Evolutionary conservation across 2,113 vertebrate genomes (phyloP), one percentile per base, ranked within the genome.

Genomic region (Festucalex cinctus): DNA sequence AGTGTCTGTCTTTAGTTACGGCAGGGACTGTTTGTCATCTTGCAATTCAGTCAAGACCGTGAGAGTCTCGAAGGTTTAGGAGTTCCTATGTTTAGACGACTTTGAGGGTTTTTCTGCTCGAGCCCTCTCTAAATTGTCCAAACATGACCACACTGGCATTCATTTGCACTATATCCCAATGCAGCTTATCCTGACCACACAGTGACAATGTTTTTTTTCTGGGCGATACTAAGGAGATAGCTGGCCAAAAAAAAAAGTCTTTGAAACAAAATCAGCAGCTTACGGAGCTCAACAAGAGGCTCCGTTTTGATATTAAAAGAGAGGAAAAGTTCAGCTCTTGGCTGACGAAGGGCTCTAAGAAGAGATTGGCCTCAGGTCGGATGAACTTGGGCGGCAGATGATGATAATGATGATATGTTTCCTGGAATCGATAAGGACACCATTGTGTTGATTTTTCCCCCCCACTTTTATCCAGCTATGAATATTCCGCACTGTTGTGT

Each of bases 131-230:
- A 89, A 92, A 88, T 86, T 81, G 75, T 89, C 80, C 77, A 92
- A 91, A 91, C 84, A 91, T 51, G 83, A 89, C 84, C 88, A 90
- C 88, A 84, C 82, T 84, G 85, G 83, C 82, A 86, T 85, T 89
- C 82, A 86, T 85, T 82, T 89, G 80, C 78, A 78, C 80, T 77
- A 82, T 73, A 84, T 77, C 84, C 80, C 74, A 70, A 82, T 65
- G 63, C 65, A 78, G 80, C 82, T 85, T 85, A 88, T 77, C 81
- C 83, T 87, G 88, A 86, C 87, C 90, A 85, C 88, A 90, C 83
- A 91, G 76, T 88, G 86, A 87, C 84, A 78, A 73, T 89, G 87
- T 91, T 91, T 88, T 91, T 88, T 44, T 88, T 81, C 84, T 85
- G 83, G 83, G 81, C 89, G 86, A 90, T 85, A 79, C 71, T 57